These are phyloP conservation scores for Agrotis clavis DNA, from an alignment of 2,888 invertebrate species.

Conservation along the genomic window DNA sequence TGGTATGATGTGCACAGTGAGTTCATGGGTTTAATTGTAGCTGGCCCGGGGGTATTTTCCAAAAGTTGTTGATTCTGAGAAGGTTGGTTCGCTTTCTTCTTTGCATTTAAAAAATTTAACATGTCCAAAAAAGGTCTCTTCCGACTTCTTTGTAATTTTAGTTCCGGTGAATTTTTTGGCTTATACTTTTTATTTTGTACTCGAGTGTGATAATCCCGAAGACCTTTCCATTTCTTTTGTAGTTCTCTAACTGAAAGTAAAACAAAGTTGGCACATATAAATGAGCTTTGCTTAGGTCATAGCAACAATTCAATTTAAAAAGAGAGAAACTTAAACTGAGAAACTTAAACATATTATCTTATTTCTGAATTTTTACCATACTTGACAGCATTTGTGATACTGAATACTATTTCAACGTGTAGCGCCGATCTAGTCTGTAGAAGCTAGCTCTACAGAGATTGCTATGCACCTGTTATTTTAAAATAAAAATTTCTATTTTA, in stretches of 20 bases:
- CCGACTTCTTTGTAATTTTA: conserved; percentile 47
- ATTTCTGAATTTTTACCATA: too few species aligned
- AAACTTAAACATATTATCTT: too few species aligned
- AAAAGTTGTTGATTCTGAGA: conserved; percentile 14
- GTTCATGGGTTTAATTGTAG: conserved; percentile 11
- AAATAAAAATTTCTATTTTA: too few species aligned
- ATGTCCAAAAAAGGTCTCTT: conserved; percentile 61
- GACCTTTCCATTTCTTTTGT: conserved; percentile 71
- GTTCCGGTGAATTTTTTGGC: conserved; percentile 40
- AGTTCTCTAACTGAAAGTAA: conserved; percentile 67
- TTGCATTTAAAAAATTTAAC: conserved; percentile 57
- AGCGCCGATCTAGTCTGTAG: too few species aligned
- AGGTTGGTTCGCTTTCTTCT: conserved; percentile 16
- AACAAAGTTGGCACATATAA: conserved; percentile 6
- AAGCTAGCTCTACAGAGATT: too few species aligned
- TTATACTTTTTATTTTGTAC: conserved; percentile 61
- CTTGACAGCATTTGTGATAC: too few species aligned
- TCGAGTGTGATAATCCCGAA: conserved; percentile 68
- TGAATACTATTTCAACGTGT: too few species aligned
- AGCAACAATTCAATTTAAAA: neutral
- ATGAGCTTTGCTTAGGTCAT: neutral
- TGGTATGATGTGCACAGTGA: conserved; percentile 5
- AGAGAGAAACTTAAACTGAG: too few species aligned
- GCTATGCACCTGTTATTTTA: too few species aligned
- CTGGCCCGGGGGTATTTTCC: conserved; percentile 9